Evolutionary conservation across 37 sponge, comb jelly and placozoan genomes (phyloP).

Genomic region (Eunapius fragilis): DNA sequence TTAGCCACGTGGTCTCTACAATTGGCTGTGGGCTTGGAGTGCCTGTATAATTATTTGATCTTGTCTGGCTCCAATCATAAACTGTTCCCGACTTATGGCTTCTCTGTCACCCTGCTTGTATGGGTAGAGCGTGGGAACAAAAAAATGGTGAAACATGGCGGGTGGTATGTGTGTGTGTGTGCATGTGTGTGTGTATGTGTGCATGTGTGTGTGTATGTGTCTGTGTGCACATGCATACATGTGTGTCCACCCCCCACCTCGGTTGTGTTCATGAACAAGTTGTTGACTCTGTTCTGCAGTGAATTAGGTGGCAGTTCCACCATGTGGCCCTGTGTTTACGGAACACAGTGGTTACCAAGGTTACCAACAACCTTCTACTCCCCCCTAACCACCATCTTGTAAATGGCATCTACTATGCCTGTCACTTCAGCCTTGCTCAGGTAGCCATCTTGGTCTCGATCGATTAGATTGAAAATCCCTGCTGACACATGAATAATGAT

Average conservation of each 20-base stretch:
- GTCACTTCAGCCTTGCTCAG: slow-evolving; percentile 52
- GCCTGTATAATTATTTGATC: slow-evolving; percentile 64
- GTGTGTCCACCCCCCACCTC: not conserved
- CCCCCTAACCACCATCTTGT: slow-evolving; percentile 65
- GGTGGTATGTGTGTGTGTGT: too few relatives aligned
- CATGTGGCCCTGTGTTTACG: slow-evolving; percentile 13
- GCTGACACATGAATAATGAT: not conserved
- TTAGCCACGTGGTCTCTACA: not conserved
- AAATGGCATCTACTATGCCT: slow-evolving; percentile 43
- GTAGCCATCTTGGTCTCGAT: slow-evolving; percentile 48
- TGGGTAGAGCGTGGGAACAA: not conserved
- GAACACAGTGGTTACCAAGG: slow-evolving; percentile 1
- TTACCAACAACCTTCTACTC: not conserved
- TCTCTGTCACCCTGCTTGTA: slow-evolving; percentile 49
- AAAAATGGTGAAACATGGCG: too few relatives aligned
- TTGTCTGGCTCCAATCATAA: slow-evolving; percentile 45
- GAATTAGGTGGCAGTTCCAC: slow-evolving; percentile 43
- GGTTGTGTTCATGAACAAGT: slow-evolving; percentile 33
- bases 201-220: not conserved
- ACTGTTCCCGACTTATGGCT: slow-evolving; percentile 50
- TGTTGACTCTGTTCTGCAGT: slow-evolving; percentile 73
- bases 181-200: slow-evolving; percentile 5
- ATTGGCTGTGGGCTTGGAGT: slow-evolving; percentile 23
- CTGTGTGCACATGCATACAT: not conserved
- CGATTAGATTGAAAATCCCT: slow-evolving; percentile 66